Evolutionary conservation across 2,797 vertebrate genomes (phyloP).

Genomic region (Xyrichtys novacula): DNA sequence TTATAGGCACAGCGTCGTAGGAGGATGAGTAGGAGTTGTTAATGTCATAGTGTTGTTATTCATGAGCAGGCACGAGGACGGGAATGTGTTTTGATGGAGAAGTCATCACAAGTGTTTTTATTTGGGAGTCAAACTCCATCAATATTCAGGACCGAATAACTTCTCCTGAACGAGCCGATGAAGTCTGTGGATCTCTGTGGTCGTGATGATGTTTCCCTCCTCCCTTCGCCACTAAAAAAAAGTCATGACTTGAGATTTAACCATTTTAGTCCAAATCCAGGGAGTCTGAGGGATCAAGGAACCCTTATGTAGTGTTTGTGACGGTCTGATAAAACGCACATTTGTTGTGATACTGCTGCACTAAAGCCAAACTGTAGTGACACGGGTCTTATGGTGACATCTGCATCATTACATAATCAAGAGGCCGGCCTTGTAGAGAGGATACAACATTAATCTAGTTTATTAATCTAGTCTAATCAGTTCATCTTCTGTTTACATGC

Average conservation of each 20-base stretch:
- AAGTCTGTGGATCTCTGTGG: no score
- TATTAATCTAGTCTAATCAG: neutral
- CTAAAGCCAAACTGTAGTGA: neutral
- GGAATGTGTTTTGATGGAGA: slow-evolving; percentile 32
- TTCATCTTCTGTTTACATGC: neutral
- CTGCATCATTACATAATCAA: slow-evolving; percentile 19
- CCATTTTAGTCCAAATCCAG: neutral
- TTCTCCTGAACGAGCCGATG: no score
- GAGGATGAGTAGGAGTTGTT: slow-evolving; percentile 68
- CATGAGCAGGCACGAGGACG: slow-evolving; percentile 48
- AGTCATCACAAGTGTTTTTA: slow-evolving; percentile 10
- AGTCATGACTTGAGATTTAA: neutral
- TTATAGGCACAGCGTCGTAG: slow-evolving; percentile 48
- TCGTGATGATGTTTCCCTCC: no score
- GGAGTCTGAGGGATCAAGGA: neutral
- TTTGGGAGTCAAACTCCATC: neutral
- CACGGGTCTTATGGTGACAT: slow-evolving; percentile 15
- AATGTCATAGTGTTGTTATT: slow-evolving; percentile 69
- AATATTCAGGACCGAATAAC: neutral
- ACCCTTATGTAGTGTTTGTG: neutral
- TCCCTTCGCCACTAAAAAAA: no score
- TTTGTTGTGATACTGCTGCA: slow-evolving; percentile 13
- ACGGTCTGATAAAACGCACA: neutral
- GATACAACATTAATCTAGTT: slow-evolving; percentile 5
- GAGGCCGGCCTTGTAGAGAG: slow-evolving; percentile 5